These are phyloP conservation scores for Carassius auratus DNA, from an alignment of 2,113 vertebrate species.

Conservation along the genomic window DNA sequence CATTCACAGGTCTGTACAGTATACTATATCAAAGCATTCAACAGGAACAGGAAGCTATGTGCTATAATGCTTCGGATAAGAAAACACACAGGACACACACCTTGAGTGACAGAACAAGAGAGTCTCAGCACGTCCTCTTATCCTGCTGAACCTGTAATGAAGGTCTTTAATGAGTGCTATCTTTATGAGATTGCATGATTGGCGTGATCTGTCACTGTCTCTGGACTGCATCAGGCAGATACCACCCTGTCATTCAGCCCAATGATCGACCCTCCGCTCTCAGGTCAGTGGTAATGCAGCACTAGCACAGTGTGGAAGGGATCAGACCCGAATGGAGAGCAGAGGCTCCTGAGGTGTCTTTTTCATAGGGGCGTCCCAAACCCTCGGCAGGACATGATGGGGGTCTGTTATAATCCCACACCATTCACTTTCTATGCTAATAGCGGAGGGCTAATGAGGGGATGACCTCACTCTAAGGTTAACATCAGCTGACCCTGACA, in stretches of 20 bases:
- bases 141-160: conserved; percentile 88
- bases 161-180: conserved; percentile 84
- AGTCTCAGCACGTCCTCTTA: conserved; percentile 71
- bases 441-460: conserved; percentile 15
- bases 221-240: conserved; percentile 58
- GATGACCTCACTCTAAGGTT: background rate
- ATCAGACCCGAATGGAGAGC: conserved; percentile 81
- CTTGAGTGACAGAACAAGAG: background rate
- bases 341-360: conserved; percentile 83
- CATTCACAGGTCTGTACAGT: background rate
- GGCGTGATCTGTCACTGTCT: conserved; percentile 84
- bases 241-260: background rate
- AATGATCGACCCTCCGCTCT: background rate
- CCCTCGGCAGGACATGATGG: conserved; percentile 68
- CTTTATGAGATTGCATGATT: conserved; percentile 83
- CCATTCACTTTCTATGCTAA: conserved; percentile 75
- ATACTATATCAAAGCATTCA: background rate
- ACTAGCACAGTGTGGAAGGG: conserved; percentile 39
- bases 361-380: conserved; percentile 73
- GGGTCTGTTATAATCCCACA: conserved; percentile 73
- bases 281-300: conserved; percentile 9
- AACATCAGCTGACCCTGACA: conserved; percentile 8
- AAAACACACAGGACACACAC: background rate
- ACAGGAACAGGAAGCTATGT: background rate
- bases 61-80: too few relatives aligned